These are phyloP conservation scores for Gambusia yucatana DNA, from an alignment of 2,797 vertebrate genomes.

Conservation along the genomic window DNA sequence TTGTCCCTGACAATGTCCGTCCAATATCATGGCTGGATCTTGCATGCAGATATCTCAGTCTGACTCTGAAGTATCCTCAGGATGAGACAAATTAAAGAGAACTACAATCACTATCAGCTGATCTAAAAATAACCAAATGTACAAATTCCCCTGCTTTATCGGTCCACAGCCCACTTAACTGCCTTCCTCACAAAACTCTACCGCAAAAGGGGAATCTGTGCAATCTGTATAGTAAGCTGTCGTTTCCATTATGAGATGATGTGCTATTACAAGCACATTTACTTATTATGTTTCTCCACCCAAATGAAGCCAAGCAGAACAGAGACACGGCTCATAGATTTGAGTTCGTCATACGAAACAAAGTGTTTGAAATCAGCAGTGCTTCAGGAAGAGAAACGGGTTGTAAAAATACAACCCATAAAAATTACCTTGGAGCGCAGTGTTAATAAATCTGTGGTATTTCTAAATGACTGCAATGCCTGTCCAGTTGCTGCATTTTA, in stretches of 20 bases:
- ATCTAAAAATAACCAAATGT: slow-evolving; percentile 65
- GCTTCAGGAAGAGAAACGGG: slow-evolving; percentile 27
- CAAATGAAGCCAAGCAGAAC: slow-evolving; percentile 63
- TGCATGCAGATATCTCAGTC: not conserved
- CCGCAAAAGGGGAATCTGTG: slow-evolving; percentile 43
- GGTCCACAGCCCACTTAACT: slow-evolving; percentile 33
- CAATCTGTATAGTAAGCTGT: slow-evolving; percentile 70
- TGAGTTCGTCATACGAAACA: slow-evolving; percentile 47
- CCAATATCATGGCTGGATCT: not conserved
- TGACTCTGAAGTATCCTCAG: not conserved
- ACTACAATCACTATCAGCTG: slow-evolving; percentile 44
- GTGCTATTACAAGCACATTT: slow-evolving; percentile 65
- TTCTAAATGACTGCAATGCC: not conserved
- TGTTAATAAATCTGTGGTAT: not conserved
- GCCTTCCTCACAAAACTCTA: slow-evolving; percentile 22
- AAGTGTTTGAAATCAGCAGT: slow-evolving; percentile 65
- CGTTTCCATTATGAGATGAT: slow-evolving; percentile 66
- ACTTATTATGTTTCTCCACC: slow-evolving; percentile 72
- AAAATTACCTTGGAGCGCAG: slow-evolving; percentile 15
- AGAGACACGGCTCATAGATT: slow-evolving; percentile 48
- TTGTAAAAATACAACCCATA: slow-evolving; percentile 1
- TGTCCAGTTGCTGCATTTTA: slow-evolving; percentile 10
- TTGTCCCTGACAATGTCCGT: no score
- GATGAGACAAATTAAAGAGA: slow-evolving; percentile 53
- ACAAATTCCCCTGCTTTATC: slow-evolving; percentile 32